Evolutionary conservation across 2,888 invertebrate genomes (phyloP).

Genomic region (Xanthostigma xanthostigma): DNA sequence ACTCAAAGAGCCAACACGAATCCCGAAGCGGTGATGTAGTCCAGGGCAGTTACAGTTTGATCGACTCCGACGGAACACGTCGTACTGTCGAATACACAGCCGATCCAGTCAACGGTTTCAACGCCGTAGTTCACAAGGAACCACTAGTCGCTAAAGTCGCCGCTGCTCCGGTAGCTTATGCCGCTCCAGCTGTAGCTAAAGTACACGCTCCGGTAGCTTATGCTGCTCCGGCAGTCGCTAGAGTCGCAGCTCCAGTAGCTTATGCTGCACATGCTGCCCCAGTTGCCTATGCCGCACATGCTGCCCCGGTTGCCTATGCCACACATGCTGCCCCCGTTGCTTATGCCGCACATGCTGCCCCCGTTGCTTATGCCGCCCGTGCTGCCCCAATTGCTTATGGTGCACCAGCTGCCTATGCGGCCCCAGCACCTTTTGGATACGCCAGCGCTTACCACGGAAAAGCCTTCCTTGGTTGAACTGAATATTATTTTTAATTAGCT

Average conservation of each 20-base stretch:
- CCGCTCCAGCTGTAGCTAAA: slow-evolving; percentile 12
- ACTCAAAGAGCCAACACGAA: slow-evolving; percentile 44
- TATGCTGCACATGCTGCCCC: slow-evolving; percentile 15
- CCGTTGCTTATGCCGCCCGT: too few relatives aligned
- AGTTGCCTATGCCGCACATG: slow-evolving; percentile 16
- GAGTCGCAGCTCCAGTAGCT: too few relatives aligned
- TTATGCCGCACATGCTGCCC: too few relatives aligned
- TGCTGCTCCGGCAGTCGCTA: slow-evolving; percentile 5
- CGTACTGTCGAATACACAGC: slow-evolving; percentile 46
- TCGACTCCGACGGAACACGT: slow-evolving; percentile 44
- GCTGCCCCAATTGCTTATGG: too few relatives aligned
- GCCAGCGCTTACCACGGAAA: too few relatives aligned
- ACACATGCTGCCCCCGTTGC: too few relatives aligned
- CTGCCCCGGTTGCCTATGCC: slow-evolving; percentile 18
- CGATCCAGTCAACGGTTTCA: slow-evolving; percentile 37
- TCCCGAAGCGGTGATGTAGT: slow-evolving; percentile 46
- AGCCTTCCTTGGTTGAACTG: too few relatives aligned
- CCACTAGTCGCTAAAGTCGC: slow-evolving; percentile 22
- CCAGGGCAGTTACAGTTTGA: slow-evolving; percentile 39
- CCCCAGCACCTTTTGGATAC: too few relatives aligned
- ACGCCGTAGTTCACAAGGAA: slow-evolving; percentile 37
- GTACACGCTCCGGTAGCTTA: slow-evolving; percentile 14
- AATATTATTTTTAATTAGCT: too few relatives aligned
- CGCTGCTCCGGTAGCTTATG: slow-evolving; percentile 19
- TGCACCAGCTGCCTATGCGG: too few relatives aligned